These are phyloP conservation scores for Probaryconus sp. DNA, from an alignment of 1,140 invertebrate species.

Conservation along the genomic window DNA sequence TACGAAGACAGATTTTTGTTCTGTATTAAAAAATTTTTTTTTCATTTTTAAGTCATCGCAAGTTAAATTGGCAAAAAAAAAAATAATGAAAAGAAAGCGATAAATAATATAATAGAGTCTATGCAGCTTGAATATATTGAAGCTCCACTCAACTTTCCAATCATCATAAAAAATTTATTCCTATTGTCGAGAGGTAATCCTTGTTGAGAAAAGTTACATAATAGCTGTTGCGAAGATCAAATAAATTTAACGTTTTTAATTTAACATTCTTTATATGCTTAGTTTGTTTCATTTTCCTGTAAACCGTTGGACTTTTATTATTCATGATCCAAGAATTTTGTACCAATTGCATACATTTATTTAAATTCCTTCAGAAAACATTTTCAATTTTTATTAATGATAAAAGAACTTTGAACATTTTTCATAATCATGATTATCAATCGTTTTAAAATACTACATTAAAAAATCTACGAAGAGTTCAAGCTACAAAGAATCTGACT, in stretches of 20 bases:
- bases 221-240: conserved; percentile 12
- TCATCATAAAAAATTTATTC: conserved; percentile 31
- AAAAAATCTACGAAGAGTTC: too few relatives aligned
- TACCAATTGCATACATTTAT: too few relatives aligned
- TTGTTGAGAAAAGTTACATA: conserved; percentile 19
- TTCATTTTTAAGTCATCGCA: neutral
- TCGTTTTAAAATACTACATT: too few relatives aligned
- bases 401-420: too few relatives aligned
- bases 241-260: conserved; percentile 11
- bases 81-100: neutral
- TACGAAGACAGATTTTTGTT: too few relatives aligned
- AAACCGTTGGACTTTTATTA: neutral
- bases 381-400: too few relatives aligned
- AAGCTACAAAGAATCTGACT: too few relatives aligned
- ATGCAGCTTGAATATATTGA: neutral
- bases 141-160: conserved; percentile 18
- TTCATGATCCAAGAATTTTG: neutral
- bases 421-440: too few relatives aligned
- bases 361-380: too few relatives aligned
- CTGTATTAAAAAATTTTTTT: too few relatives aligned
- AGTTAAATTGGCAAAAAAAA: conserved; percentile 17
- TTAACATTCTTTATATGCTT: conserved; percentile 5
- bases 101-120: conserved; percentile 7
- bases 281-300: neutral
- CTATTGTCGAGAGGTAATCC: conserved; percentile 19